Evolutionary conservation across 2,888 invertebrate species (phyloP), one percentile per base, ranked within the genome.

Genomic region (Coenonympha glycerion): DNA sequence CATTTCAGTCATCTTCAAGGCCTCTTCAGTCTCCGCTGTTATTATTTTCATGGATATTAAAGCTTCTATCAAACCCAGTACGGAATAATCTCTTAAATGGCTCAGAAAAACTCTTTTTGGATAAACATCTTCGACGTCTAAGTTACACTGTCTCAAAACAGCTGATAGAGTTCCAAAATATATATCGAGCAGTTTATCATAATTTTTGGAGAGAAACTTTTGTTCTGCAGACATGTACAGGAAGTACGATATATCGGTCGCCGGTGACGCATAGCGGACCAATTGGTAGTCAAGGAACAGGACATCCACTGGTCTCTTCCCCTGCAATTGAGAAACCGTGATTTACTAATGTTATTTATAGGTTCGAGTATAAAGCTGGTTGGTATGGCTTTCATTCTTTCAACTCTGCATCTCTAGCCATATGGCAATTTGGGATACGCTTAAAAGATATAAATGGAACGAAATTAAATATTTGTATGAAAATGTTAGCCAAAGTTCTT

Each of bases 41-140:
- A 83, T 79, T 64, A 83, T 80, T 65, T 77, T 76, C 80, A 81
- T 76, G 16, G 80, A 79, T 57, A 82, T 69, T 50, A 83, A 63
- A 49, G 81, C 79, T 62, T 83, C 83, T 54, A 80, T 71, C 53
- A 82, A 66, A 19, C 80, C 81, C 21, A 77, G 62, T 2, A 81
- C 73, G 2, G 81, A 79, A 60, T 79, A 80, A 52, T 68, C 61
- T 40, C 56, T 65, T 3, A 82, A 68, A 56, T 83, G 77, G 47
- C 70, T 64, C 47, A 69, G 49, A 34, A 81, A 80, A 52, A 76
- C 56, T 31, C 52, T 54, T 47, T 55, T 66, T 3, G 82, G 81
- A 56, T 76, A 82, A 22, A 81, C 59, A 3, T 71, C 57, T 18
- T 71, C 59, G 1, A 71, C 66, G 30, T 74, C 61, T 42, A 80